phyloP scores from a whole-genome alignment of 2,888 invertebrate genomes.

The Lepas anatifera region DNA sequence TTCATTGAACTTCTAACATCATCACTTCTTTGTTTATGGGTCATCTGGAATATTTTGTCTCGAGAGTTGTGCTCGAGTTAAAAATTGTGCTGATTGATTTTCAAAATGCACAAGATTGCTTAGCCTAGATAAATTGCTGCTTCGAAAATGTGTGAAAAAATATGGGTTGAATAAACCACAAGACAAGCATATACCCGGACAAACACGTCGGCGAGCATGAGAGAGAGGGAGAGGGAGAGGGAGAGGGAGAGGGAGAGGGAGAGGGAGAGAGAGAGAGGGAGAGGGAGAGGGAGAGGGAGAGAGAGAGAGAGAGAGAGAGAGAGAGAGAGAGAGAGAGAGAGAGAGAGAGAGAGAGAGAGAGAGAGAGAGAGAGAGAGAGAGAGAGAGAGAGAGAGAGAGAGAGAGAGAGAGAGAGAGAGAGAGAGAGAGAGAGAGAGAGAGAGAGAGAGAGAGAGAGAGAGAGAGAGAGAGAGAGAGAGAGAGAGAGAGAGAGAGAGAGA shows the following conservation, averaged over 20 bases:
- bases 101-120: too few relatives aligned
- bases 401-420: background rate
- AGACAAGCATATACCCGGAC: too few relatives aligned
- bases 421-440: background rate
- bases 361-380: background rate
- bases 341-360: background rate
- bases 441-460: background rate
- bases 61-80: too few relatives aligned
- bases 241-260: conserved; percentile 13
- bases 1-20: too few relatives aligned
- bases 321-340: conserved; percentile 11
- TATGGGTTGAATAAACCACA: too few relatives aligned
- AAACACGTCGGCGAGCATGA: conserved; percentile 13
- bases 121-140: too few relatives aligned
- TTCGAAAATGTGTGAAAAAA: too few relatives aligned
- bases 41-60: too few relatives aligned
- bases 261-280: background rate
- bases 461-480: background rate
- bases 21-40: too few relatives aligned
- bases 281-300: background rate
- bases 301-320: background rate
- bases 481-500: background rate
- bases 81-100: too few relatives aligned
- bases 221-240: conserved; percentile 11
- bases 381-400: conserved; percentile 9